Conservation (phyloP, 2,113 vertebrate genomes). For the Ageneiosus marmoratus region DNA sequence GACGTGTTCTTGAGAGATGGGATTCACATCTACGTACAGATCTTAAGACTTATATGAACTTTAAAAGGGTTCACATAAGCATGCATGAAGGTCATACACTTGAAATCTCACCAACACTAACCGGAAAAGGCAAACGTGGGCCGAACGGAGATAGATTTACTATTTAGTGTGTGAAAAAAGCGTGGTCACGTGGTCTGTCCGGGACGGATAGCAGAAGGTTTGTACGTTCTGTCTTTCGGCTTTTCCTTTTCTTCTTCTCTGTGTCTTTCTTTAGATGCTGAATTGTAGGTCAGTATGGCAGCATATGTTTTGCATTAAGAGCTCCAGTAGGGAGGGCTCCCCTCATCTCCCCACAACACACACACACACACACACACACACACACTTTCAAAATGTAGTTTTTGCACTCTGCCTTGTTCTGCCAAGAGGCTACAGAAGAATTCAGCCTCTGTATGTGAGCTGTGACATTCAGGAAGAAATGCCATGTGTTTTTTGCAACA, state of each 20-base stretch:
- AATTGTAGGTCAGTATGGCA: conserved; percentile 73
- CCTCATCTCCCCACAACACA: conserved; percentile 54
- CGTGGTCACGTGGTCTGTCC: conserved; percentile 58
- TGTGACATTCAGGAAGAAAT: not conserved
- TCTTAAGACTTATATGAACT: not conserved
- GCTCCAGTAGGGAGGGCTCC: conserved; percentile 68
- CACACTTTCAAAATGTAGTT: conserved; percentile 54
- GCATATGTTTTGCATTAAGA: conserved; percentile 82
- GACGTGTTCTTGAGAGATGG: not conserved
- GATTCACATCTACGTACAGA: not conserved
- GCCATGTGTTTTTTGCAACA: not conserved
- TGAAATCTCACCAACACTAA: too few relatives aligned
- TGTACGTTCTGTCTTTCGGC: conserved; percentile 56
- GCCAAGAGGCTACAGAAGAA: conserved; percentile 66
- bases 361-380: conserved; percentile 13
- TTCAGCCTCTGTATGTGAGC: conserved; percentile 46
- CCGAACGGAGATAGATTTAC: conserved; percentile 25
- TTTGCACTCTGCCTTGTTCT: conserved; percentile 64
- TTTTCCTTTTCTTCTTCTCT: conserved; percentile 52
- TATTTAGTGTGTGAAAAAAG: conserved; percentile 37
- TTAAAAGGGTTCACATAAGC: not conserved
- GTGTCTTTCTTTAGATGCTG: conserved; percentile 68
- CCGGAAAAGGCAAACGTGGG: not conserved
- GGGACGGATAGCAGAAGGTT: conserved; percentile 68
- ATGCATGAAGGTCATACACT: not conserved